Conservation (phyloP, 2,797 vertebrate genomes). For the Leucoraja ocellata region DNA sequence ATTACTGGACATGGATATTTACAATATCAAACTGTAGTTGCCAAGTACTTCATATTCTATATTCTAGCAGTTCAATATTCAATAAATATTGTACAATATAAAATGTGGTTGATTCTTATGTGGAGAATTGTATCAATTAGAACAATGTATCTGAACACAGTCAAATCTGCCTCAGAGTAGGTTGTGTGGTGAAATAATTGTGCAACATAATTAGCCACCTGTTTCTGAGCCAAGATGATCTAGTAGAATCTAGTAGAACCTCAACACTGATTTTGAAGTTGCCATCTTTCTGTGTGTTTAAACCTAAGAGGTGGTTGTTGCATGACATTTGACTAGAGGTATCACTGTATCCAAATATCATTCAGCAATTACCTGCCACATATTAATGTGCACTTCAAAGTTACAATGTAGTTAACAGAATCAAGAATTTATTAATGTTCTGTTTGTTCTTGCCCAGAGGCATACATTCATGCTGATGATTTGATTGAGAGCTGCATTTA, state of each 20-base stretch:
- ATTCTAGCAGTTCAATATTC: neutral
- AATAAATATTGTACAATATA: neutral
- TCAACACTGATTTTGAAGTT: neutral
- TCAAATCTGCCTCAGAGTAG: neutral
- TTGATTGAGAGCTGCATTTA: neutral
- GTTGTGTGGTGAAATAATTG: neutral
- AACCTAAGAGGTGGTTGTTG: neutral
- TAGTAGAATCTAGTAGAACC: neutral
- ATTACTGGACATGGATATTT: neutral
- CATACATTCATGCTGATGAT: neutral
- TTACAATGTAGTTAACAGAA: neutral
- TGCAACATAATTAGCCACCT: neutral
- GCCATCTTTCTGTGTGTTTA: neutral
- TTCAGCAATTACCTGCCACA: neutral
- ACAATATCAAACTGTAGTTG: neutral
- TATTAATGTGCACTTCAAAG: neutral
- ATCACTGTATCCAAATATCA: neutral
- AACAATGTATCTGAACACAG: neutral
- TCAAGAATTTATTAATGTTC: neutral
- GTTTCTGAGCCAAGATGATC: neutral
- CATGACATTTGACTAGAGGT: neutral
- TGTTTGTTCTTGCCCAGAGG: neutral
- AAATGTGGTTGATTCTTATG: neutral
- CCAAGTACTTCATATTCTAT: neutral
- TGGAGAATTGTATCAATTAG: neutral